Conservation (phyloP, 2,797 vertebrate genomes). For the Phrynocephalus vlangalii region DNA sequence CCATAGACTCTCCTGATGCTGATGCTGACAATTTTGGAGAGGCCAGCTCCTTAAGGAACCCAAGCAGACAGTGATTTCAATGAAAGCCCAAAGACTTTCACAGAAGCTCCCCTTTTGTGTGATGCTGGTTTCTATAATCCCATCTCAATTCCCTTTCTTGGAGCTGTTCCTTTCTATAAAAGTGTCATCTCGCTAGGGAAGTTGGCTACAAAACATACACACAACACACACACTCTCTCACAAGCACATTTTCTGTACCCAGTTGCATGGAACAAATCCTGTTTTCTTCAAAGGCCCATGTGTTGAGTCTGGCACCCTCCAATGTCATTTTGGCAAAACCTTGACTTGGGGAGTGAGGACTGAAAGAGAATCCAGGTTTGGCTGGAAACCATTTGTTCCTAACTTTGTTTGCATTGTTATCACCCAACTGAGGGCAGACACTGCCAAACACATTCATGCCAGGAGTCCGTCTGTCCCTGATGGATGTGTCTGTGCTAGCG, state of each 20-base stretch:
- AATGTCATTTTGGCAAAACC: slow-evolving; percentile 9
- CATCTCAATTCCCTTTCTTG: background rate
- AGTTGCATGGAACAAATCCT: slow-evolving; percentile 39
- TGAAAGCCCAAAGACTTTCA: background rate
- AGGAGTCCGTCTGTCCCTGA: background rate
- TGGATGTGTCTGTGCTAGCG: background rate
- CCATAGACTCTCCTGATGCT: background rate
- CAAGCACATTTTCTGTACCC: background rate
- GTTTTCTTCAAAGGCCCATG: slow-evolving; percentile 27
- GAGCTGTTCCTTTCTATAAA: background rate
- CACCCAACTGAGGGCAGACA: background rate
- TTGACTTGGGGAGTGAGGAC: background rate
- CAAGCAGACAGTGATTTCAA: background rate
- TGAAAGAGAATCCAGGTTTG: background rate
- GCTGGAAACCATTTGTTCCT: slow-evolving; percentile 9
- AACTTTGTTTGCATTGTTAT: background rate
- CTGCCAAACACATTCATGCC: background rate
- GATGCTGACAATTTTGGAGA: background rate
- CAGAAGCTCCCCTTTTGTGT: background rate
- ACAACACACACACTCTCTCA: too few relatives aligned
- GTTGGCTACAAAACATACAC: background rate
- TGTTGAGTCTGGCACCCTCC: slow-evolving; percentile 10
- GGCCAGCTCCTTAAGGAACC: background rate
- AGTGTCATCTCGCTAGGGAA: background rate
- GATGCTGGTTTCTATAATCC: background rate